Conservation (phyloP, 2,113 vertebrate species). For the Eurystomus gularis region DNA sequence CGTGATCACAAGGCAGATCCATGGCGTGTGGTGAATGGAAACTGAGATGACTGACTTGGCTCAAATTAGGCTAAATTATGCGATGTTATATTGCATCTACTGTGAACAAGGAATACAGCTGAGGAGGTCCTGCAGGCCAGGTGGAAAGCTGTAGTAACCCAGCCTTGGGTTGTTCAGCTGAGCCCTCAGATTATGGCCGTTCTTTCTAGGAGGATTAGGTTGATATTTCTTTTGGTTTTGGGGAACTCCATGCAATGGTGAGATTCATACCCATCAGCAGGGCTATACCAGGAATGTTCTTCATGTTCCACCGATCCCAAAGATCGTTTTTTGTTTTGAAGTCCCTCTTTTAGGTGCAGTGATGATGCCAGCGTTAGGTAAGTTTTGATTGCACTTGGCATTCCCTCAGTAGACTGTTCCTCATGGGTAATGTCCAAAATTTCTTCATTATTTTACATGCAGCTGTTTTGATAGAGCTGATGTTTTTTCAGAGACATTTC, state of each 20-base stretch:
- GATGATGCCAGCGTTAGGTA: neutral
- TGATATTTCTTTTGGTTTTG: neutral
- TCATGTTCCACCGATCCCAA: too few species aligned
- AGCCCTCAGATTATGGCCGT: rapidly evolving
- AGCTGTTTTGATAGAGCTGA: neutral
- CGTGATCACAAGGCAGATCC: neutral
- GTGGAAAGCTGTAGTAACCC: neutral
- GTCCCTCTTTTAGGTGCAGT: neutral
- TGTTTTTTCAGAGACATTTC: neutral
- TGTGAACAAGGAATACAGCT: neutral
- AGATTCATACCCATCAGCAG: neutral
- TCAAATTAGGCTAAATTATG: neutral
- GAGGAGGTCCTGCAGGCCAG: neutral
- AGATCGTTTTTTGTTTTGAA: neutral
- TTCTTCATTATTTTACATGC: neutral
- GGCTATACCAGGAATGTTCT: neutral
- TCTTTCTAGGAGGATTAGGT: neutral
- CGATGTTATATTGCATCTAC: neutral
- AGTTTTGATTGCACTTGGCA: neutral
- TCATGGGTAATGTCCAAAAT: neutral
- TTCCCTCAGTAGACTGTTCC: neutral
- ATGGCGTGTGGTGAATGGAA: neutral
- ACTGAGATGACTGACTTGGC: neutral
- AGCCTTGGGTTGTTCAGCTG: neutral
- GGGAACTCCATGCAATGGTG: neutral